These are phyloP conservation scores for Epistrophe eligans DNA, from an alignment of 2,888 invertebrate genomes.

Conservation along the genomic window DNA sequence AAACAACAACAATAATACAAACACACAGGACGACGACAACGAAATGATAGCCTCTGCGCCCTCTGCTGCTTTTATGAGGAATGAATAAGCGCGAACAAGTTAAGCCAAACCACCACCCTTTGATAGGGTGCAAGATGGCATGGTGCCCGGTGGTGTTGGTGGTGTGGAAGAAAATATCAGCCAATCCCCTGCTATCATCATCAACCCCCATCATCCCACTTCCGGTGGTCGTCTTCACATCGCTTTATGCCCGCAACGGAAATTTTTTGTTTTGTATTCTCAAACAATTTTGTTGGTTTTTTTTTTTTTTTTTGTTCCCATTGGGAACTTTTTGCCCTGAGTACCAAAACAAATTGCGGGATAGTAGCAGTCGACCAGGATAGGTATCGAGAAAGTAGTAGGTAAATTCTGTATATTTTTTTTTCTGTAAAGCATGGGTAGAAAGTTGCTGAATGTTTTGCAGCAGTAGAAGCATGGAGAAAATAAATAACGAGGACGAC, in stretches of 20 bases:
- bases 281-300: slow-evolving; percentile 8
- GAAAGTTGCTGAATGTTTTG: slow-evolving; percentile 44
- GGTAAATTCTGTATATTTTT: slow-evolving; percentile 37
- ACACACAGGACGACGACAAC: slow-evolving; percentile 47
- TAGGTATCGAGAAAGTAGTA: slow-evolving; percentile 42
- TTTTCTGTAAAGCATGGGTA: background rate
- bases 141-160: background rate
- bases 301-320: slow-evolving; percentile 14
- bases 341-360: slow-evolving; percentile 64
- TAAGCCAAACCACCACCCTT: slow-evolving; percentile 57
- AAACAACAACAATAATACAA: slow-evolving; percentile 47
- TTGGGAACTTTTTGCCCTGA: slow-evolving; percentile 39
- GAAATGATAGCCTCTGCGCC: slow-evolving; percentile 36
- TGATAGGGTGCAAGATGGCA: background rate
- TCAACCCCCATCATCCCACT: slow-evolving; percentile 72
- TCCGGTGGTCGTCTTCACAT: slow-evolving; percentile 67
- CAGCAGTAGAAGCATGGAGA: slow-evolving; percentile 29
- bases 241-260: slow-evolving; percentile 43
- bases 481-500: slow-evolving; percentile 46
- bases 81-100: slow-evolving; percentile 71
- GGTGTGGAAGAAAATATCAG: slow-evolving; percentile 28
- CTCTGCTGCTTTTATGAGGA: slow-evolving; percentile 49
- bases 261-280: slow-evolving; percentile 4
- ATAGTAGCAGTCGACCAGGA: slow-evolving; percentile 61
- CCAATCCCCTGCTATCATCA: slow-evolving; percentile 69